phyloP scores from a whole-genome alignment of 2,888 invertebrate genomes.

The Eugnorisma glareosa region DNA sequence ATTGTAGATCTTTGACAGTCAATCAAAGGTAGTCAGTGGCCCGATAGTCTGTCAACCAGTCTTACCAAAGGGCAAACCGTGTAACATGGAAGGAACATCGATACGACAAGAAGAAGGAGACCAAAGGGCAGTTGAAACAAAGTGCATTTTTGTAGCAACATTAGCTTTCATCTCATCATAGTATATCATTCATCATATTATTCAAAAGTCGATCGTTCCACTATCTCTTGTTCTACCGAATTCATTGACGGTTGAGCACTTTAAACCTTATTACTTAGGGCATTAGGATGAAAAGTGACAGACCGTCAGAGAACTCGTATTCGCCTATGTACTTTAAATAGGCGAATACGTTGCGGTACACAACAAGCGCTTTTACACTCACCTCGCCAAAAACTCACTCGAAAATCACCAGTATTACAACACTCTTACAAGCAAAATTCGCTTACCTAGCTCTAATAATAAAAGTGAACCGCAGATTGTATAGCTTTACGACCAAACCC shows the following conservation, averaged over 20 bases:
- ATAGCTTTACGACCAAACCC: conserved; percentile 43
- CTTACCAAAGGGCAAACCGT: not conserved
- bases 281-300: not conserved
- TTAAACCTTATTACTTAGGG: not conserved
- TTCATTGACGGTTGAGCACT: not conserved
- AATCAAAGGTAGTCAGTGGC: not conserved
- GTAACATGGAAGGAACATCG: no score
- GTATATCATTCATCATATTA: not conserved
- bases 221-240: not conserved
- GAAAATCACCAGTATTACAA: not conserved
- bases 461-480: conserved; percentile 52
- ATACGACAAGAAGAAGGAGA: no score
- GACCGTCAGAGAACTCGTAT: not conserved
- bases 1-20: not conserved
- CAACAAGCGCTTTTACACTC: not conserved
- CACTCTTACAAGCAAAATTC: conserved; percentile 32
- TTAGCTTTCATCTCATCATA: not conserved
- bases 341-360: not conserved
- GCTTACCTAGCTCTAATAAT: conserved; percentile 24
- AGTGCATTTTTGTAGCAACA: not conserved
- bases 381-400: not conserved
- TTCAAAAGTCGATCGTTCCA: not conserved
- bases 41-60: not conserved
- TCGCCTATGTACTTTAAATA: no score
- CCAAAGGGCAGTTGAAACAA: no score